These are phyloP conservation scores for Microhierax caerulescens DNA, from an alignment of 2,797 vertebrate genomes.

Conservation along the genomic window DNA sequence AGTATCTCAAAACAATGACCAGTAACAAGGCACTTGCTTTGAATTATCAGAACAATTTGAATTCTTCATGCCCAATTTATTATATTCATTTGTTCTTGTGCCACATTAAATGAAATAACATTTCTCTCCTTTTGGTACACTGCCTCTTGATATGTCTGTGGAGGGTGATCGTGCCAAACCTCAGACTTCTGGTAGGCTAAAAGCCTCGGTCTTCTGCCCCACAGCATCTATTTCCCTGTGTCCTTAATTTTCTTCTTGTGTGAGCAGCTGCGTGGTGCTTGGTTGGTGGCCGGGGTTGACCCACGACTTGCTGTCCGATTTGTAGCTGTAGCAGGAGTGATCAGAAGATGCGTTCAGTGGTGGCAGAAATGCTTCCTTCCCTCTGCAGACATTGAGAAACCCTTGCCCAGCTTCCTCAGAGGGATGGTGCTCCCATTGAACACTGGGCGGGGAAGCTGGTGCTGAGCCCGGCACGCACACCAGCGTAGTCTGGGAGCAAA, in stretches of 20 bases:
- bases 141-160: neutral
- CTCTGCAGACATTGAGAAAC: neutral
- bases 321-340: neutral
- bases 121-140: neutral
- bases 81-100: neutral
- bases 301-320: neutral
- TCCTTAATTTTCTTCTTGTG: too few species aligned
- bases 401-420: neutral
- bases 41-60: neutral
- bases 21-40: neutral
- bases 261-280: too few species aligned
- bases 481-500: neutral
- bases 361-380: neutral
- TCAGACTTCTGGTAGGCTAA: neutral
- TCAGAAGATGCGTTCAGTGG: neutral
- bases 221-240: neutral
- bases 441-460: rapidly evolving
- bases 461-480: neutral
- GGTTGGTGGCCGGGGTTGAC: too few species aligned
- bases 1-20: neutral
- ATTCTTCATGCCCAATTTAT: neutral
- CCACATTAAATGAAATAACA: neutral
- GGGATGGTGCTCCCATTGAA: neutral
- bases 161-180: neutral
- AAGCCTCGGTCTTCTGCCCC: neutral